phyloP scores from a whole-genome alignment of 64 coral and sea anemone species.

The Porites lutea region DNA sequence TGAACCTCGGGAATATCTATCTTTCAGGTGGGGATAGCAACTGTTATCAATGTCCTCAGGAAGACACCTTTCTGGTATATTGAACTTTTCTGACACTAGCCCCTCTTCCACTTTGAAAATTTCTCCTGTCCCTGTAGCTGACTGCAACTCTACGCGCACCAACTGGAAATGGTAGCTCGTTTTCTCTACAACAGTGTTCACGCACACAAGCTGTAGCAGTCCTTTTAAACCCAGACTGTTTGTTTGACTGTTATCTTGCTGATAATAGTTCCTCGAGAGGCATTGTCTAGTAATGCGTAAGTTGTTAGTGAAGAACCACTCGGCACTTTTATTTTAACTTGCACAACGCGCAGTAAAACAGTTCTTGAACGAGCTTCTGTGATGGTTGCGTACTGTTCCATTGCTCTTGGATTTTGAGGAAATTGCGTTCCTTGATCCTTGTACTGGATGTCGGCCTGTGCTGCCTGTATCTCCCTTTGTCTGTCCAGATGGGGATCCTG shows the following conservation, averaged over 20 bases:
- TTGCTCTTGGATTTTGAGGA: no score
- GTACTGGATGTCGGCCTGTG: neutral
- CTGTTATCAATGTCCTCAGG: slow-evolving; percentile 38
- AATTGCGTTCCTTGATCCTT: neutral
- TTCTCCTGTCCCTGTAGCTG: slow-evolving; percentile 28
- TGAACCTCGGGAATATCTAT: slow-evolving; percentile 61
- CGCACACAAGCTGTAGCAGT: slow-evolving; percentile 1
- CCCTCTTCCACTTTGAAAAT: slow-evolving; percentile 26
- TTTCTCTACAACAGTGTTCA: slow-evolving; percentile 6
- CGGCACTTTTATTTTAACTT: neutral
- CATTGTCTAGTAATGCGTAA: slow-evolving; percentile 67
- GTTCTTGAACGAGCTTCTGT: slow-evolving; percentile 2
- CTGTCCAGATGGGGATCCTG: neutral
- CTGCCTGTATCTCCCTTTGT: no score
- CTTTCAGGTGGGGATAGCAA: slow-evolving; percentile 45
- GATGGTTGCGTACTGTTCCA: neutral
- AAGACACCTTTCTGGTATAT: slow-evolving; percentile 53
- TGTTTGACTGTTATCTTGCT: slow-evolving; percentile 4
- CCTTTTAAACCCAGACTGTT: slow-evolving; percentile 44
- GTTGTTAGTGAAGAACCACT: slow-evolving; percentile 32
- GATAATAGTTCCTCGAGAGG: slow-evolving; percentile 44
- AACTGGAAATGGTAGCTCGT: slow-evolving; percentile 49
- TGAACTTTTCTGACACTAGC: slow-evolving; percentile 38
- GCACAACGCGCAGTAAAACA: slow-evolving; percentile 50
- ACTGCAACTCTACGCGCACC: slow-evolving; percentile 19